phyloP scores from a whole-genome alignment of 2,888 invertebrate species.

The Chrysina gloriosa region DNA sequence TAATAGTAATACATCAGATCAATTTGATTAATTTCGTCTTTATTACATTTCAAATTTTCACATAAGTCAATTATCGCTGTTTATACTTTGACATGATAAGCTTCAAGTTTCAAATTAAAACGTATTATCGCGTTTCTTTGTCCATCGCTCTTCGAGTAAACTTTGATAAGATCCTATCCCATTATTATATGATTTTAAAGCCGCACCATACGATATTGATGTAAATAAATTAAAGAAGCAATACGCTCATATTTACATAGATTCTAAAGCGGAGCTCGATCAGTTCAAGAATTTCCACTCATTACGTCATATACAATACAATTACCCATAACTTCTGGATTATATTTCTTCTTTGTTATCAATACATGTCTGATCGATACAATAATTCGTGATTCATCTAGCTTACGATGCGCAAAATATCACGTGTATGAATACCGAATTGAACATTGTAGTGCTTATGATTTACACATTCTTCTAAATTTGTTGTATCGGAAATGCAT shows the following conservation, averaged over 20 bases:
- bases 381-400: not conserved
- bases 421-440: not conserved
- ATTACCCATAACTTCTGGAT: too few relatives aligned
- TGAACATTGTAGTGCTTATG: not conserved
- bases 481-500: not conserved
- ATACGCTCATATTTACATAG: too few relatives aligned
- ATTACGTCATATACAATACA: too few relatives aligned
- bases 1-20: too few relatives aligned
- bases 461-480: not conserved
- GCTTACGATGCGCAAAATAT: not conserved
- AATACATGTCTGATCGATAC: too few relatives aligned
- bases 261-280: too few relatives aligned
- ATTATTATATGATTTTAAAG: slow-evolving; percentile 4
- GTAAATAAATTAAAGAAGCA: too few relatives aligned
- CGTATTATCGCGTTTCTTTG: slow-evolving; percentile 11
- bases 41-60: not conserved
- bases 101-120: slow-evolving; percentile 19
- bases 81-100: slow-evolving; percentile 8
- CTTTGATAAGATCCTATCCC: not conserved
- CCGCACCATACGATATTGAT: not conserved
- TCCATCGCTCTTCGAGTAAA: not conserved
- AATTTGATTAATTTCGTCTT: too few relatives aligned
- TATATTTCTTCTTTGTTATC: not conserved
- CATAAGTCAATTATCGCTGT: not conserved
- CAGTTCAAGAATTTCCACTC: too few relatives aligned